These are phyloP conservation scores for Mallotus villosus DNA, from an alignment of 2,797 vertebrate genomes.

Conservation along the genomic window DNA sequence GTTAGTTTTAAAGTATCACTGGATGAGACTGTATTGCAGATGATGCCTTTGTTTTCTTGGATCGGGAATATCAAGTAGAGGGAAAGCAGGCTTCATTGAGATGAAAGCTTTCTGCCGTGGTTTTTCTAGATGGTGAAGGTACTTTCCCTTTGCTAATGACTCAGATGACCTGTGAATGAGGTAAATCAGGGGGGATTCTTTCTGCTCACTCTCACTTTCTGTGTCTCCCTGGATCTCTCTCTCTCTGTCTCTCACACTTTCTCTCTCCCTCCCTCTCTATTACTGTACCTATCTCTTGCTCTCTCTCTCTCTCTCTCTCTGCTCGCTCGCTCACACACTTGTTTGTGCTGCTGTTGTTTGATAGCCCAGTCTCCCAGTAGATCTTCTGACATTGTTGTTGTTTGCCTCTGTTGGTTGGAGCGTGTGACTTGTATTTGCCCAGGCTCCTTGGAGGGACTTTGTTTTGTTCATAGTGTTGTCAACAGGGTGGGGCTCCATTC, in stretches of 20 bases:
- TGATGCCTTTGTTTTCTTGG: constrained; percentile 69
- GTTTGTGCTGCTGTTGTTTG: constrained; percentile 55
- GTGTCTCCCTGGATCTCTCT: constrained; percentile 15
- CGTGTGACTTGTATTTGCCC: constrained; percentile 66
- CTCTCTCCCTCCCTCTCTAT: neutral
- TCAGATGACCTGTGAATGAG: constrained; percentile 62
- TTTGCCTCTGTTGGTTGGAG: constrained; percentile 59
- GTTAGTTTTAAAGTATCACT: constrained; percentile 49
- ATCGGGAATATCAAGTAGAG: constrained; percentile 56
- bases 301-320: constrained; percentile 21
- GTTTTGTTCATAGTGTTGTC: constrained; percentile 69
- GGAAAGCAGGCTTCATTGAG: constrained; percentile 40
- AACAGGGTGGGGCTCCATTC: constrained; percentile 67
- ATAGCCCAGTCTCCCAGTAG: constrained; percentile 60
- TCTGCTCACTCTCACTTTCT: constrained; percentile 43
- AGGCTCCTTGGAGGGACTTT: constrained; percentile 71
- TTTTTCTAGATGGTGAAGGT: constrained; percentile 57
- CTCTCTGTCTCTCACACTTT: constrained; percentile 33
- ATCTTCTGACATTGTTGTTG: constrained; percentile 60
- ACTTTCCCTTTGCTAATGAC: constrained; percentile 63
- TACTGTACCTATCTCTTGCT: neutral
- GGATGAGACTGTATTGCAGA: constrained; percentile 57
- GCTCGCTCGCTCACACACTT: constrained; percentile 18
- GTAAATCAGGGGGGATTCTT: constrained; percentile 33
- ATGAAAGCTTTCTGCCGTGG: constrained; percentile 63